These are phyloP conservation scores for Phalacrocorax pelagicus DNA, from an alignment of 2,113 vertebrate genomes.

Conservation along the genomic window DNA sequence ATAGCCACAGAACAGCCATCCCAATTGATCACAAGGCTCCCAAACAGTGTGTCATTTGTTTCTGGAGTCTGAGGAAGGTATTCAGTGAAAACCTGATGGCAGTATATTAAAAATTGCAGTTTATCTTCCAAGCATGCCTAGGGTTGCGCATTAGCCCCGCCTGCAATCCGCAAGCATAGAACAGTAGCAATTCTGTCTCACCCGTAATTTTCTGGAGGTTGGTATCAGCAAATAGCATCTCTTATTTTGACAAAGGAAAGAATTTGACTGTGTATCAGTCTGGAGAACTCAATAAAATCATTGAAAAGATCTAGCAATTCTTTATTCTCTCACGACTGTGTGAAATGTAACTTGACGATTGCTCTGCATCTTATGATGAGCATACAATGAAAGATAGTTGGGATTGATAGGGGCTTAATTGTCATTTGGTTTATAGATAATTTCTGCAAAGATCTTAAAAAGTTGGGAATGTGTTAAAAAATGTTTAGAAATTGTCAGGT, in stretches of 20 bases:
- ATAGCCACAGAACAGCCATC: neutral
- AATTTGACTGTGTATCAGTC: neutral
- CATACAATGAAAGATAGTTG: neutral
- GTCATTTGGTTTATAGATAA: neutral
- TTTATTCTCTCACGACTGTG: neutral
- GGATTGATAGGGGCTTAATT: neutral
- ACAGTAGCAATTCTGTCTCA: neutral
- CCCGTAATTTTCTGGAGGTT: neutral
- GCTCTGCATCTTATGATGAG: neutral
- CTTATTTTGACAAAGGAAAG: neutral
- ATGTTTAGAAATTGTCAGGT: neutral
- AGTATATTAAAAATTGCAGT: slow-evolving; percentile 20
- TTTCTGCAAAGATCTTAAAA: neutral
- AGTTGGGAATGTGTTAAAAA: neutral
- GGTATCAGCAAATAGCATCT: neutral
- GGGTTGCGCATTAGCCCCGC: neutral
- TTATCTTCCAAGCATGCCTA: neutral
- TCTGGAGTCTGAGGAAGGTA: neutral
- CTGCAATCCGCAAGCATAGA: neutral
- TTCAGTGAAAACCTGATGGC: neutral
- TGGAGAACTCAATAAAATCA: neutral
- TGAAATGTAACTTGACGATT: neutral
- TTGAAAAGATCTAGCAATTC: neutral
- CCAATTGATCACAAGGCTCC: neutral
- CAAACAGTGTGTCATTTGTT: slow-evolving; percentile 27